Conservation (phyloP, 2,113 vertebrate genomes). For the Upupa epops region DNA sequence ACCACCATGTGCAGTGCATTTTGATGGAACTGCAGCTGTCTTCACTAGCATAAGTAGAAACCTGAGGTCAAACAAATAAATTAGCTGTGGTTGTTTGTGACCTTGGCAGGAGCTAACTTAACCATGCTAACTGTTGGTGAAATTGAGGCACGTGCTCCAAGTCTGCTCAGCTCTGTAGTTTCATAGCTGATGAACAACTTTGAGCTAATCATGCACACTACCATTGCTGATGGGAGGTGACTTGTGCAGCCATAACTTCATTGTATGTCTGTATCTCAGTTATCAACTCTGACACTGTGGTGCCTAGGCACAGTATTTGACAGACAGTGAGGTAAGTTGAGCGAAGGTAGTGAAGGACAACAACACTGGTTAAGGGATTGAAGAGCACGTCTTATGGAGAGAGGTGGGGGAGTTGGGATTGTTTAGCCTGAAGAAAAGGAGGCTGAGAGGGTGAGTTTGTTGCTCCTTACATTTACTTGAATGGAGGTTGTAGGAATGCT, state of each 20-base stretch:
- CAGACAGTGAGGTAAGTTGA: too few species aligned
- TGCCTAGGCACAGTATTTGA: too few species aligned
- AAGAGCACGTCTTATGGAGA: too few species aligned
- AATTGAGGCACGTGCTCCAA: not conserved
- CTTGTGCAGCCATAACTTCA: not conserved
- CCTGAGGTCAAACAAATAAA: not conserved
- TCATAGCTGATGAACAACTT: not conserved
- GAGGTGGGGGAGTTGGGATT: too few species aligned
- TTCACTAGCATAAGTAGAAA: not conserved
- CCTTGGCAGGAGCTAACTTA: not conserved
- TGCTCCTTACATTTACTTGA: too few species aligned
- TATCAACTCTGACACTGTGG: too few species aligned
- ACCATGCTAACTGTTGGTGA: not conserved
- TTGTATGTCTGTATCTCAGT: not conserved
- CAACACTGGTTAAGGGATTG: too few species aligned
- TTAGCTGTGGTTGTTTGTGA: not conserved
- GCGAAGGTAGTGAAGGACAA: too few species aligned
- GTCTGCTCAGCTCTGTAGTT: not conserved
- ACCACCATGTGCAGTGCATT: not conserved
- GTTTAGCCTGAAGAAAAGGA: too few species aligned
- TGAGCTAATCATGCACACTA: not conserved
- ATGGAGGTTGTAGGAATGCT: too few species aligned
- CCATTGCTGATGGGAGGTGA: not conserved
- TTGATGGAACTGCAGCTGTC: not conserved
- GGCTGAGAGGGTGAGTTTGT: too few species aligned